Percentiles rank a stretch among this genome's conserved stretches.
Evolutionary conservation across 2,797 vertebrate genomes (phyloP).

Genomic region (Valencia hispanica): DNA sequence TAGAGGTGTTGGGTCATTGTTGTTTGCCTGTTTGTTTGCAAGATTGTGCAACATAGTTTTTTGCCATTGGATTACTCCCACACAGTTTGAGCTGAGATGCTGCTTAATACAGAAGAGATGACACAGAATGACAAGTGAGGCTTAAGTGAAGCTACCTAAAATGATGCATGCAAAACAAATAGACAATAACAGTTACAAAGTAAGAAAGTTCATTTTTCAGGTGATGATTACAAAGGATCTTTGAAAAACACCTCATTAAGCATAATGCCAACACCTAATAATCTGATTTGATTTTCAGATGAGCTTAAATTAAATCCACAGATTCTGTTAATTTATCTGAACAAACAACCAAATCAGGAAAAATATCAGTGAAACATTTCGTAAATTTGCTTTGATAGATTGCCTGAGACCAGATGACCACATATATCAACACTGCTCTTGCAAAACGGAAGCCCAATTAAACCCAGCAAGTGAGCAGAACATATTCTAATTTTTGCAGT

Average conservation of each 20-base stretch:
- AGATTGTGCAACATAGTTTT: neutral
- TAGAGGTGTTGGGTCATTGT: neutral
- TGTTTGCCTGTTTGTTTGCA: constrained; percentile 3
- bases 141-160: neutral
- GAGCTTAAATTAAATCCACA: neutral
- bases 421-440: constrained; percentile 58
- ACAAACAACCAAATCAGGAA: neutral
- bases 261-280: neutral
- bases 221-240: constrained; percentile 3
- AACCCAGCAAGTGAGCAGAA: constrained; percentile 40
- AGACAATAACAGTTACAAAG: neutral
- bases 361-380: constrained; percentile 21
- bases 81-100: neutral
- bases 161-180: constrained; percentile 2
- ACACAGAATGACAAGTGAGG: neutral
- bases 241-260: neutral
- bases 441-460: constrained; percentile 55
- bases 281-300: constrained; percentile 15
- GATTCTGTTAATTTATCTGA: neutral
- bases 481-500: constrained; percentile 50
- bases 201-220: constrained; percentile 1
- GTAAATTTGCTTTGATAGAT: constrained; percentile 35
- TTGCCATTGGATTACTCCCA: neutral
- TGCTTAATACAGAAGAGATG: neutral
- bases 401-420: constrained; percentile 24